phyloP scores from a whole-genome alignment of 2,888 invertebrate species.

The Agonopterix alstromeriana region DNA sequence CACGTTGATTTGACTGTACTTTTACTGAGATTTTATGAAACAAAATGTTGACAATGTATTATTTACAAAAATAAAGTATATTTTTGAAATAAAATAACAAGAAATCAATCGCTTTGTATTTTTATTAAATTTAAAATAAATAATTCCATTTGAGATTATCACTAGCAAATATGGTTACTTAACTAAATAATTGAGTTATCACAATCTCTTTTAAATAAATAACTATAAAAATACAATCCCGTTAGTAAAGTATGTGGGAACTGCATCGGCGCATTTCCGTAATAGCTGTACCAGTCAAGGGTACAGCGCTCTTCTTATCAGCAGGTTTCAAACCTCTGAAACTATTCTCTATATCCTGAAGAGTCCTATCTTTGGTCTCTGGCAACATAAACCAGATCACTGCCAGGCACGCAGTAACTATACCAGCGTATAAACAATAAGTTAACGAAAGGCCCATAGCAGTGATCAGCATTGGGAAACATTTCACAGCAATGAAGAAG shows the following conservation, averaged over 20 bases:
- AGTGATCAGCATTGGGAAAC: conserved; percentile 75
- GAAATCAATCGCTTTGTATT: no score
- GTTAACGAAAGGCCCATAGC: conserved; percentile 73
- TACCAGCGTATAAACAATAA: conserved; percentile 77
- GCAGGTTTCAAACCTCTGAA: conserved; percentile 47
- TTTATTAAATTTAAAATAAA: no score
- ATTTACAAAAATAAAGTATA: no score
- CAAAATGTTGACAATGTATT: no score
- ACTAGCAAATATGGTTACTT: no score
- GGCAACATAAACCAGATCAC: conserved; percentile 78
- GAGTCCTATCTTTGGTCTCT: conserved; percentile 81
- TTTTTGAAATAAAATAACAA: no score
- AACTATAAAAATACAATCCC: not conserved
- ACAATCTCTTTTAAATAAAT: no score
- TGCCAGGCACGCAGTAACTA: conserved; percentile 67
- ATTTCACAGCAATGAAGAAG: conserved; percentile 81
- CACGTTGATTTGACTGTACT: no score
- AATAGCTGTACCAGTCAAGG: conserved; percentile 34
- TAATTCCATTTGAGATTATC: no score
- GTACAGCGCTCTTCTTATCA: conserved; percentile 38
- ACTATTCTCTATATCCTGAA: conserved; percentile 80
- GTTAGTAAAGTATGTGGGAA: conserved; percentile 55
- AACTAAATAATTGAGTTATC: no score
- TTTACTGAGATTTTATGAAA: no score
- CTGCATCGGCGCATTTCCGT: conserved; percentile 48